These are phyloP conservation scores for Paguma larvata DNA, from an alignment of 2,797 vertebrate genomes.

Conservation along the genomic window DNA sequence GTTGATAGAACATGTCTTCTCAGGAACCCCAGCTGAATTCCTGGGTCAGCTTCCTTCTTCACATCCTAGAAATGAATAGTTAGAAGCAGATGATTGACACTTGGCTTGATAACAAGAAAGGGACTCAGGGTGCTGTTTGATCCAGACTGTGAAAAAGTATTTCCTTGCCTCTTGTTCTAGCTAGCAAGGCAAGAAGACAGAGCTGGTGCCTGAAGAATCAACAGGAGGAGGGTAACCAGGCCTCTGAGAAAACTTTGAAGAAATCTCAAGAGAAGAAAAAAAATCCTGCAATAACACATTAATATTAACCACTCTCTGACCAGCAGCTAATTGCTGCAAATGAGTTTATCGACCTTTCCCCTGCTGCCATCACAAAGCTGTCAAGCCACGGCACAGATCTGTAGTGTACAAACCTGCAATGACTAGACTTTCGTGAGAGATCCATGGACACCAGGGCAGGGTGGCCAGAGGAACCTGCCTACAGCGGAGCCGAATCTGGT, in stretches of 20 bases:
- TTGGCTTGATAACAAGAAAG: not conserved
- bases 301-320: slow-evolving; percentile 67
- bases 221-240: not conserved
- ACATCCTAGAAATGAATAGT: not conserved
- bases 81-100: not conserved
- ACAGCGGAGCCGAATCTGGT: too few species aligned
- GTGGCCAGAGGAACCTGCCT: not conserved
- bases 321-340: slow-evolving; percentile 70
- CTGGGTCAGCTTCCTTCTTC: not conserved
- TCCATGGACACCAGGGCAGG: not conserved
- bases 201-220: not conserved
- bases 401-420: not conserved
- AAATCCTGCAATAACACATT: not conserved
- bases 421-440: not conserved
- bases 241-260: slow-evolving; percentile 42
- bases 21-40: not conserved
- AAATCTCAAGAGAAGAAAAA: slow-evolving; percentile 38
- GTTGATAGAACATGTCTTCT: not conserved
- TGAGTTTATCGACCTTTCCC: slow-evolving; percentile 43
- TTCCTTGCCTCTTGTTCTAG: not conserved
- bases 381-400: not conserved
- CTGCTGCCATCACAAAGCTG: not conserved
- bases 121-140: not conserved
- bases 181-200: not conserved
- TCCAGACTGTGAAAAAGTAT: not conserved